Evolutionary conservation across 2,797 vertebrate genomes (phyloP), one percentile per base, ranked within the genome.

Genomic region (Thamnophis elegans): DNA sequence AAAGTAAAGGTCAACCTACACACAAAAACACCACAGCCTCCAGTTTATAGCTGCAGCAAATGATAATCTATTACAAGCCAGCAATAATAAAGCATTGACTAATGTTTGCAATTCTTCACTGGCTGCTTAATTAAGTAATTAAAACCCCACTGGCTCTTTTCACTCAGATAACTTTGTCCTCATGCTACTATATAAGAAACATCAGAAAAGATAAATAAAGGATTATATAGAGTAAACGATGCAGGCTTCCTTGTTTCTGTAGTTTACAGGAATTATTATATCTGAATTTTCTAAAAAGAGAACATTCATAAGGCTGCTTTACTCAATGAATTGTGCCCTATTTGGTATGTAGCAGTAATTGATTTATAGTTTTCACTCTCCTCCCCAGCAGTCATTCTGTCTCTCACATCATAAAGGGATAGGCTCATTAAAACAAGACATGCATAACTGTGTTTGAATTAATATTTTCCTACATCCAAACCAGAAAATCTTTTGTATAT

Each of bases 81-180:
- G 73, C 87, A 92, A 25, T 82, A 51, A 82, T 32, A 73, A 88
- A 88, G 36, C 18, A 92, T 1, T 88, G 56, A 82, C 11, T 51
- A 90, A 25, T 0, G 0, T 53, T 36, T 93, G 22, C 59, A 85
- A 20, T 91, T 94, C 7, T 28, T 93, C 62, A 68, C 1, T 36
- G 42, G 32, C 93, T 94, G 86, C 85, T 91, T n/a, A 88, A 90
- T 65, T 91, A 62, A 88, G 32, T 88, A 92, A 92, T 65, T 87
- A 92, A 92, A 62, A 58, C 4, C 3, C 93, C 56, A 56, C 11
- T 68, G 87, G 91, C 73, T 78, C 22, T 91, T 88, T 88, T 88
- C 55, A 90, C 10, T 90, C 85, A 90, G 36, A 78, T 53, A 47
- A 82, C 59, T 86, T 89, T 59, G 51, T 62, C 86, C 78, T 47